Percentiles rank a stretch among this genome's conserved stretches.
These are phyloP conservation scores for Malthinus flaveolus DNA, from an alignment of 2,888 invertebrate species.

Conservation along the genomic window DNA sequence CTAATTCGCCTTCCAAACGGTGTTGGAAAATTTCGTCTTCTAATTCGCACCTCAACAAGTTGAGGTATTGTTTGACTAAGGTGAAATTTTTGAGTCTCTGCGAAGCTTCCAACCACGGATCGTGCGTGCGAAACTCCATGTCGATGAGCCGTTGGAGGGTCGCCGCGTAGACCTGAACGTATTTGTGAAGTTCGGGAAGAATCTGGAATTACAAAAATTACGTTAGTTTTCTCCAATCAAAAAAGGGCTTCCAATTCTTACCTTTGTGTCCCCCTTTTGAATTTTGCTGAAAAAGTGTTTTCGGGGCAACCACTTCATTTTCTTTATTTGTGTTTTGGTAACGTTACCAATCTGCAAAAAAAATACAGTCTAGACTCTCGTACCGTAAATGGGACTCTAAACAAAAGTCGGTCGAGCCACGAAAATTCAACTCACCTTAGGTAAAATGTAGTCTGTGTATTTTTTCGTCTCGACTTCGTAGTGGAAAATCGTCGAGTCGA, in stretches of 20 bases:
- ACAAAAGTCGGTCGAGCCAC: too few relatives aligned
- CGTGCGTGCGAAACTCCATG: conserved; percentile 52
- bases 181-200: conserved; percentile 62
- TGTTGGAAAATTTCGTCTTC: conserved; percentile 56
- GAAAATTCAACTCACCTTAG: conserved; percentile 15
- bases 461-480: conserved; percentile 4
- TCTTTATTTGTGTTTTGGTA: conserved; percentile 10
- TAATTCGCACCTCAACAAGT: conserved; percentile 61
- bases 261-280: conserved; percentile 13
- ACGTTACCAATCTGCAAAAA: conserved; percentile 13
- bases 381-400: background rate
- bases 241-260: background rate
- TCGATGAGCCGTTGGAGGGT: conserved; percentile 55
- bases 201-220: conserved; percentile 57
- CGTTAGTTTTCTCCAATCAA: background rate
- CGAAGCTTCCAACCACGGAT: conserved; percentile 34
- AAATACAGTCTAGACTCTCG: background rate
- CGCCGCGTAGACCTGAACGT: conserved; percentile 57
- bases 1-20: conserved; percentile 52
- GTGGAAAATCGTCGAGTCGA: conserved; percentile 7
- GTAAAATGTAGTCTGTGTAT: conserved; percentile 9
- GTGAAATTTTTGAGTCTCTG: conserved; percentile 55
- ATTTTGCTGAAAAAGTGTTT: conserved; percentile 19
- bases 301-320: conserved; percentile 19
- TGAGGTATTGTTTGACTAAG: conserved; percentile 53